Conservation (phyloP, 2,113 vertebrate genomes). For the Bos indicus region DNA sequence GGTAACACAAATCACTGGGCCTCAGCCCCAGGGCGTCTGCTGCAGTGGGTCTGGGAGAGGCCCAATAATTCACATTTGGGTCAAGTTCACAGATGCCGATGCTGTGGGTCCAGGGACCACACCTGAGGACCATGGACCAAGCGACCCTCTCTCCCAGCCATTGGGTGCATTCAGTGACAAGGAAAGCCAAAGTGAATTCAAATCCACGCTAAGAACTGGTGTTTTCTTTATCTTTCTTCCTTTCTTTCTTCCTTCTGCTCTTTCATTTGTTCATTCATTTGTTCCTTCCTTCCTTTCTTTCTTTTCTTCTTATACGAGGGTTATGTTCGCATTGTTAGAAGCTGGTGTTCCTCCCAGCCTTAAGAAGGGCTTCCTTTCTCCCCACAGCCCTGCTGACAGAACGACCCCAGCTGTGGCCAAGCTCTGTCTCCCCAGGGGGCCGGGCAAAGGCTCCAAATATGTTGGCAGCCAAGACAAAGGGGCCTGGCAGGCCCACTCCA, state of each 20-base stretch:
- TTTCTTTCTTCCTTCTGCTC: not conserved
- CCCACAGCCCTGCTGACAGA: not conserved
- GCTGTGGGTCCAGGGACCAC: not conserved
- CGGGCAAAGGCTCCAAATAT: not conserved
- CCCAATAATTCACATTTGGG: not conserved
- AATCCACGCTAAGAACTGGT: not conserved
- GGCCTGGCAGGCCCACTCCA: not conserved
- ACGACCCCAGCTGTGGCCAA: slow-evolving; percentile 48
- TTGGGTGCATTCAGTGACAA: no score
- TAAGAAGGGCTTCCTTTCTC: not conserved
- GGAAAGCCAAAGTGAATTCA: not conserved
- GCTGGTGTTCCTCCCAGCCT: not conserved
- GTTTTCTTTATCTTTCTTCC: not conserved
- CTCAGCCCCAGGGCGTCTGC: not conserved
- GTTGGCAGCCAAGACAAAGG: not conserved
- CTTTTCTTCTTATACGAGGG: not conserved
- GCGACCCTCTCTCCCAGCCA: accelerated
- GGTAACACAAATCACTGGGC: no score
- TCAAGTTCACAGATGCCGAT: not conserved
- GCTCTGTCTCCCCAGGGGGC: not conserved
- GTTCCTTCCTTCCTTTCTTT: not conserved
- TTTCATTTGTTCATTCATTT: not conserved
- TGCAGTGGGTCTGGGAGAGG: accelerated
- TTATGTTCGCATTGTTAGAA: not conserved
- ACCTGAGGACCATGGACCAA: not conserved